Conservation (phyloP, 2,888 invertebrate genomes). For the Hirtodrosophila cameraria region DNA sequence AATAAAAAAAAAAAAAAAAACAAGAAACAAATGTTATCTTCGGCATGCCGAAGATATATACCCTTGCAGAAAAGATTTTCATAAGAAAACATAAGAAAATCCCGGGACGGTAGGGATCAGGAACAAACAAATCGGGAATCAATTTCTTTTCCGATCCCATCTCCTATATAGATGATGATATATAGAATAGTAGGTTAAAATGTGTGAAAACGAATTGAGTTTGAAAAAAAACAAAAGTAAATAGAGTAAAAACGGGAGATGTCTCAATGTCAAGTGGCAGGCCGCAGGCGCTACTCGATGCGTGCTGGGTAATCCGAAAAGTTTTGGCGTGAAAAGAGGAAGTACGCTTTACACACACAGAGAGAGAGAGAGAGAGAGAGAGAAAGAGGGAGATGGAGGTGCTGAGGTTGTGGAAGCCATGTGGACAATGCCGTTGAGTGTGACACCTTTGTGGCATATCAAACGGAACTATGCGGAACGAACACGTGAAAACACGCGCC, state of each 20-base stretch:
- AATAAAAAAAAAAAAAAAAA: too few species aligned
- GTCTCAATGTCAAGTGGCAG: slow-evolving; percentile 50
- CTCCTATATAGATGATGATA: too few species aligned
- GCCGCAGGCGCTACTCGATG: slow-evolving; percentile 29
- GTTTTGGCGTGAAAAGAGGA: slow-evolving; percentile 47
- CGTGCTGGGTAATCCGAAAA: slow-evolving; percentile 32
- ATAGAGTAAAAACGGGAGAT: slow-evolving; percentile 20
- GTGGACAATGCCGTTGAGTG: slow-evolving; percentile 58
- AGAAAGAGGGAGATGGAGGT: neutral
- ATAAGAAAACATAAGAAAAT: too few species aligned
- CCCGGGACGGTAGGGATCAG: too few species aligned
- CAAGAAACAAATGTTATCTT: too few species aligned
- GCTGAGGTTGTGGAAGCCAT: slow-evolving; percentile 51
- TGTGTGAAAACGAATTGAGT: too few species aligned
- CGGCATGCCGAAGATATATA: too few species aligned
- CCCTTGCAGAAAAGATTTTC: too few species aligned
- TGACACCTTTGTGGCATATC: slow-evolving; percentile 77
- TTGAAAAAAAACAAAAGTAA: slow-evolving; percentile 30
- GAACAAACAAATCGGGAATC: too few species aligned
- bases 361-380: slow-evolving; percentile 1
- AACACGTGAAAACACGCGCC: slow-evolving; percentile 72
- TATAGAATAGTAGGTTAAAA: too few species aligned
- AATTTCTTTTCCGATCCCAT: too few species aligned
- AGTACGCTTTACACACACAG: slow-evolving; percentile 22
- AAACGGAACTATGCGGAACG: slow-evolving; percentile 79